Evolutionary conservation across 2,113 vertebrate genomes (phyloP), one percentile per base, ranked within the genome.

Genomic region (Phyllopteryx taeniolatus): DNA sequence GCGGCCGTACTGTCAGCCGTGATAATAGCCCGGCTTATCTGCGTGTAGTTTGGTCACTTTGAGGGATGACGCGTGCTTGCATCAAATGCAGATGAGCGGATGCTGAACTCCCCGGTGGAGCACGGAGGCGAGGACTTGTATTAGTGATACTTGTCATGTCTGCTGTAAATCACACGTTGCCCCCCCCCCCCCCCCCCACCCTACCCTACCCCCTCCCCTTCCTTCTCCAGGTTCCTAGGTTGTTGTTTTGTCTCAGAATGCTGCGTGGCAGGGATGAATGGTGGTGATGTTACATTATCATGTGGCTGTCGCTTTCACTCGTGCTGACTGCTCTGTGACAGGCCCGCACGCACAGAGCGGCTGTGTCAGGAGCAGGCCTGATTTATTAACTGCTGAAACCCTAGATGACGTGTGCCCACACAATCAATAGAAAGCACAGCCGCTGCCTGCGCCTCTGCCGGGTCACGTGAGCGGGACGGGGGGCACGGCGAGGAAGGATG

Each of bases 331-430:
- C 76, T 87, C 84, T 75, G 80, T 92, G 91, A 92, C 92, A 92
- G 88, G 90, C 90, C 90, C 90, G 89, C 88, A 88, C 81, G 84
- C 71, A 67, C 66, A 75, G 69, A 75, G 68, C 78, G 79, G 70
- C 72, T 78, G 83, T 81, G 86, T 87, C 87, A 85, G 83, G 81
- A 84, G 67, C 84, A 79, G 83, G 74, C 76, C 87, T 92, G 91
- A 92, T 92, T 92, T 92, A 92, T 92, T 89, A 92, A 92, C 91
- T 89, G 87, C 90, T 91, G 90, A 90, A 92, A 90, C 88, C 86
- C 83, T 87, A 85, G 86, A 88, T 89, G 88, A 89, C 89, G 91
- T 87, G 87, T 85, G 86, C 87, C 90, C 88, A 88, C 90, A 88
- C 87, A 82, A 92, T 92, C 90, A 79, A 91, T 91, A 89, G 80